phyloP scores from a whole-genome alignment of 1,140 invertebrate species.

The Drosophila repleta region DNA sequence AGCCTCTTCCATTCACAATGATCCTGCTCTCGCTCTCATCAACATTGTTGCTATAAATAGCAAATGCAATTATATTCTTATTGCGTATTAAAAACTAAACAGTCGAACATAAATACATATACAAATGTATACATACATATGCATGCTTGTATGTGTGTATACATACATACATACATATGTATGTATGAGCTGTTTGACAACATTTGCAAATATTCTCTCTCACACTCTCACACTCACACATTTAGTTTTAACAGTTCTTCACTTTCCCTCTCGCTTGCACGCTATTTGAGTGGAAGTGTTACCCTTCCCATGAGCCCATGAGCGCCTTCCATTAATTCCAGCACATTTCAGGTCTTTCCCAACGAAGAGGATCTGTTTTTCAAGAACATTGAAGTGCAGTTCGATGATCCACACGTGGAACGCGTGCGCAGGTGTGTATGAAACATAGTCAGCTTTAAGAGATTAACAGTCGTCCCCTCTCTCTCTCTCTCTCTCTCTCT shows the following conservation, averaged over 20 bases:
- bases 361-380: slow-evolving; percentile 80
- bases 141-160: neutral
- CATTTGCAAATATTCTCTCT: neutral
- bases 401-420: slow-evolving; percentile 79
- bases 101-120: neutral
- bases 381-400: slow-evolving; percentile 74
- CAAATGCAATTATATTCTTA: neutral
- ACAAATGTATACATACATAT: neutral
- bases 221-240: neutral
- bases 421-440: slow-evolving; percentile 70
- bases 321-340: neutral
- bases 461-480: neutral
- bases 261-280: slow-evolving; percentile 17
- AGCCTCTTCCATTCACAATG: neutral
- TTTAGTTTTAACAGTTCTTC: neutral
- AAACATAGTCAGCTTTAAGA: neutral
- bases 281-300: neutral
- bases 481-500: neutral
- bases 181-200: neutral
- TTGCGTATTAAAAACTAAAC: neutral
- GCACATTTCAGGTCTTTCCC: slow-evolving; percentile 66
- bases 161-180: neutral
- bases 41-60: neutral
- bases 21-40: neutral
- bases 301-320: neutral